Evolutionary conservation across 2,888 invertebrate species (phyloP), one percentile per base, ranked within the genome.

Genomic region (Chelonus formosanus): DNA sequence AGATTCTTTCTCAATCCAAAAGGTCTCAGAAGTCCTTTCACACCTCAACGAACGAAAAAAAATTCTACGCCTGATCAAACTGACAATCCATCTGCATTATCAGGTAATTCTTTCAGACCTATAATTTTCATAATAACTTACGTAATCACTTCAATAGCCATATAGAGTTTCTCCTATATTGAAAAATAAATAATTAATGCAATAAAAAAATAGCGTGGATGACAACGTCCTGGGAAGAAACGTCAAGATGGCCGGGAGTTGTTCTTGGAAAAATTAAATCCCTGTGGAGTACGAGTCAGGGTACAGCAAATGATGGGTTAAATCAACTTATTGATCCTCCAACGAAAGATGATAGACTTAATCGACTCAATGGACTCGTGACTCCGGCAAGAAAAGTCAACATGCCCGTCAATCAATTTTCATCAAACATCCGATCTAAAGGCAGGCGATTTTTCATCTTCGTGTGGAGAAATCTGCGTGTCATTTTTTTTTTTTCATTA

Each of bases 261-360:
- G 92, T 94, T 79, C 90, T 94, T 84, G 93, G 93, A 82, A 94
- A 95, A 88, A 94, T 95, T 85, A 92, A 93, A 80, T 94, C 94
- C 54, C 87, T 95, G 70, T 95, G 95, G 95, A 92, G 90, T 75
- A 90, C 90, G 73, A 92, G 92, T 80, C 89, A 91, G 60, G 90
- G 90, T 70, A 90, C 90, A 72, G 88, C 91, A 69, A 91, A 90
- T 84, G 85, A 89, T 68, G 94, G 94, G 78, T 88, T 94, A 79
- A 94, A 94, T 87, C 93, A 93, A 85, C 88, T 94, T 79, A 81
- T 83, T 72, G 79, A 78, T 62, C 74, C 82, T 59, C 74, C 80
- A 78, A 71, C 77, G 57, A 88, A 92, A 92, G 56, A 68, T 57
- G 68, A 71, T 63, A 69, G 65, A 52, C 65, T 70, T 48, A 67